A percentile compares a stretch with the other conserved stretches of the same genome.
Conservation (phyloP, 2,113 vertebrate genomes). For the Hippocampus mohnikei region DNA sequence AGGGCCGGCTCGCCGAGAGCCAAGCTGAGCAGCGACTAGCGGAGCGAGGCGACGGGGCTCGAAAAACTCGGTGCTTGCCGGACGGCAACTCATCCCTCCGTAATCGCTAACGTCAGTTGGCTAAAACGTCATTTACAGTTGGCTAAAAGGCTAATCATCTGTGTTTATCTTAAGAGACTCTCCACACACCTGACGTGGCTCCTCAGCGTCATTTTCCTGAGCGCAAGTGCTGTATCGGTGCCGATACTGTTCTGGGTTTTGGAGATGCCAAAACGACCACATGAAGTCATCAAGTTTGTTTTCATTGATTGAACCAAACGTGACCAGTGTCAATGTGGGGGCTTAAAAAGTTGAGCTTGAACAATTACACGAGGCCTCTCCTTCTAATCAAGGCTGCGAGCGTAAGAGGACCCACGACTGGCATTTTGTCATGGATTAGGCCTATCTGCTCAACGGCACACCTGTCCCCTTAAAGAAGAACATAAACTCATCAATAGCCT, state of each 20-base stretch:
- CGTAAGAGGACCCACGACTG: slow-evolving; percentile 47
- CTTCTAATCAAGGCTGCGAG: slow-evolving; percentile 28
- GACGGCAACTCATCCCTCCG: too few relatives aligned
- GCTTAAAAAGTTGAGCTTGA: not conserved
- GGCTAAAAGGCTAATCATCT: too few relatives aligned
- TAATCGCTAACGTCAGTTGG: too few relatives aligned
- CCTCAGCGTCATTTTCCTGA: too few relatives aligned
- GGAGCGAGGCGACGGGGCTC: not conserved
- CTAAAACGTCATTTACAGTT: too few relatives aligned
- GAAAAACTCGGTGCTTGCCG: too few relatives aligned
- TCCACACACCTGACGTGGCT: too few relatives aligned
- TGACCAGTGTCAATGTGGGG: not conserved
- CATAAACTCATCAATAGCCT: slow-evolving; percentile 56
- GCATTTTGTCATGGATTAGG: slow-evolving; percentile 51
- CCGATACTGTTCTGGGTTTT: too few relatives aligned
- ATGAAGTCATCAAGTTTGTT: not conserved
- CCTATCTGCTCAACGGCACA: slow-evolving; percentile 53
- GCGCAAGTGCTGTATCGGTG: too few relatives aligned
- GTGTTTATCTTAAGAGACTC: too few relatives aligned
- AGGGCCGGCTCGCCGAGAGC: too few relatives aligned
- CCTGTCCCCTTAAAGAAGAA: slow-evolving; percentile 34
- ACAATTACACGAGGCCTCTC: not conserved
- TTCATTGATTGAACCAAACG: not conserved
- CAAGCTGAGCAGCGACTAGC: not conserved
- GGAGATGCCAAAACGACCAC: too few relatives aligned